Evolutionary conservation across 2,113 vertebrate genomes (phyloP).

Genomic region (Thalassarche chlororhynchos): DNA sequence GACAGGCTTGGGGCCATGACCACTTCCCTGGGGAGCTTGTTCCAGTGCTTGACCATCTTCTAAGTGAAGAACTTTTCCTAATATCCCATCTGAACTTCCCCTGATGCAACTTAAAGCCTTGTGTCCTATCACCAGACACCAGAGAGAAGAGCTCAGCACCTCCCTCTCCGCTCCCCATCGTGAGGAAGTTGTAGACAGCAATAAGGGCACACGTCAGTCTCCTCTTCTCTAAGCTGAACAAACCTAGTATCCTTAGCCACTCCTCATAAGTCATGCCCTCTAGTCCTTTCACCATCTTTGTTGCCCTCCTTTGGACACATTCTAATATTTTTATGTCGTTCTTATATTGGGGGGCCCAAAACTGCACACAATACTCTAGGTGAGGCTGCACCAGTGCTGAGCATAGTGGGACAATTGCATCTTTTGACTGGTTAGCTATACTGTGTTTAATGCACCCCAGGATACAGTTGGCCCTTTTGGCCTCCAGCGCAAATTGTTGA

Average conservation of each 20-base stretch:
- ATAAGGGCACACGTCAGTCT: accelerated
- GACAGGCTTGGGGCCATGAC: not conserved
- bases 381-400: not conserved
- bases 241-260: not conserved
- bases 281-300: not conserved
- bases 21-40: not conserved
- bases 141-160: not conserved
- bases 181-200: not conserved
- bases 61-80: not conserved
- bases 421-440: not conserved
- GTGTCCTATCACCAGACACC: accelerated
- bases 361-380: not conserved
- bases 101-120: not conserved
- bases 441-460: no score
- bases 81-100: not conserved
- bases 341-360: not conserved
- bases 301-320: not conserved
- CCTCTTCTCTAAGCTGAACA: not conserved
- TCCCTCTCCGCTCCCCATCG: not conserved
- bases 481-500: not conserved
- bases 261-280: not conserved
- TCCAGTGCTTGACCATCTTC: not conserved
- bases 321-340: not conserved
- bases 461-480: not conserved
- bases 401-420: no score